These are phyloP conservation scores for Brienomyrus longianalis DNA, from an alignment of 2,113 vertebrate species.

Conservation along the genomic window DNA sequence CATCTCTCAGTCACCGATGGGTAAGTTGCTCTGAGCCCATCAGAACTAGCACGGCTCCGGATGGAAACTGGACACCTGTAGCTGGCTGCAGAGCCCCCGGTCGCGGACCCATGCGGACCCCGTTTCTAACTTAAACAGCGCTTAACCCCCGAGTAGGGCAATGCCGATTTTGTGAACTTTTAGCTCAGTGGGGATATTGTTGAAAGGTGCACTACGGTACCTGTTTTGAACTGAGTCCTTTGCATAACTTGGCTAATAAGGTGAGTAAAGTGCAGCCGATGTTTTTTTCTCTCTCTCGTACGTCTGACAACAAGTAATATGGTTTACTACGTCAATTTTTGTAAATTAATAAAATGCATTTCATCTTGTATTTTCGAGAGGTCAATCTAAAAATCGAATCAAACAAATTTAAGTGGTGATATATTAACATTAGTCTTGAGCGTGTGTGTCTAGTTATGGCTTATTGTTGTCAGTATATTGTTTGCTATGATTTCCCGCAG, in stretches of 20 bases:
- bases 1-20: constrained; percentile 64
- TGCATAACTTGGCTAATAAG: constrained; percentile 73
- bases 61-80: constrained; percentile 77
- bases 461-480: background rate
- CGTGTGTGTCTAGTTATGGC: background rate
- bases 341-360: background rate
- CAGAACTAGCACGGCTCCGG: constrained; percentile 38
- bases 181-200: constrained; percentile 67
- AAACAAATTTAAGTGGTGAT: background rate
- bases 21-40: constrained; percentile 63
- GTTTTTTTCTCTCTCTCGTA: background rate
- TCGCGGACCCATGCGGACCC: constrained; percentile 68
- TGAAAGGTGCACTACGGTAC: constrained; percentile 50
- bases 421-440: background rate
- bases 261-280: constrained; percentile 59
- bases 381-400: background rate
- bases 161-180: constrained; percentile 73
- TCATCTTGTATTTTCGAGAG: background rate
- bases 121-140: constrained; percentile 61
- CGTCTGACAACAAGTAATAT: background rate
- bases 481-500: background rate
- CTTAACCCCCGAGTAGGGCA: constrained; percentile 49
- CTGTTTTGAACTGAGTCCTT: constrained; percentile 59
- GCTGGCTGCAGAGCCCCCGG: constrained; percentile 58
- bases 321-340: background rate